Percentiles rank a stretch among this genome's conserved stretches.
Conservation (phyloP, 2,888 invertebrate species). For the Drosophila ezoana region DNA sequence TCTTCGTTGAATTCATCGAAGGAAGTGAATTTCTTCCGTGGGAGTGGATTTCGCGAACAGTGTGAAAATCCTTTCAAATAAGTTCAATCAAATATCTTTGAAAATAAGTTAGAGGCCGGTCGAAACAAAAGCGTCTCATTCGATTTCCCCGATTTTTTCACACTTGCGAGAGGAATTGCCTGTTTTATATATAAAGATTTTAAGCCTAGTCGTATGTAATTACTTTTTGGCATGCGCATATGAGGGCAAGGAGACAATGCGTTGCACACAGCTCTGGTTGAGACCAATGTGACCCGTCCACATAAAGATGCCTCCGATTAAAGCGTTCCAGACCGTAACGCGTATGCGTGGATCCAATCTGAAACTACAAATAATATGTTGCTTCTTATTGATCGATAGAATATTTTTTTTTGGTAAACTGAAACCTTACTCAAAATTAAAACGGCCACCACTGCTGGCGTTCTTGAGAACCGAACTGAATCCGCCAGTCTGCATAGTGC, state of each 20-base stretch:
- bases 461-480: conserved; percentile 80
- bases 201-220: not conserved
- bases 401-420: not conserved
- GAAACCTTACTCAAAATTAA: conserved; percentile 83
- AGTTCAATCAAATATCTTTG: too few relatives aligned
- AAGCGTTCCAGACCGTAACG: conserved; percentile 88
- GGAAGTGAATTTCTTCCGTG: too few relatives aligned
- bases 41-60: too few relatives aligned
- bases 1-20: too few relatives aligned
- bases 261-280: conserved; percentile 91
- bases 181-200: too few relatives aligned
- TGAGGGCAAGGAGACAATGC: conserved; percentile 88
- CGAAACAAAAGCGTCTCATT: too few relatives aligned
- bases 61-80: too few relatives aligned
- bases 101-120: too few relatives aligned
- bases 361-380: conserved; percentile 84
- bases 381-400: too few relatives aligned
- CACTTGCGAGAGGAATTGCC: too few relatives aligned
- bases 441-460: conserved; percentile 82
- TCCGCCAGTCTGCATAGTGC: conserved; percentile 84
- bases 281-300: conserved; percentile 89
- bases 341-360: conserved; percentile 88
- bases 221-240: conserved; percentile 87
- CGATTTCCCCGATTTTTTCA: too few relatives aligned
- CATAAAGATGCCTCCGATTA: conserved; percentile 87